Percentiles rank a stretch among this genome's conserved stretches.
Conservation (phyloP, 2,888 invertebrate genomes). For the Dastarcus helophoroides region DNA sequence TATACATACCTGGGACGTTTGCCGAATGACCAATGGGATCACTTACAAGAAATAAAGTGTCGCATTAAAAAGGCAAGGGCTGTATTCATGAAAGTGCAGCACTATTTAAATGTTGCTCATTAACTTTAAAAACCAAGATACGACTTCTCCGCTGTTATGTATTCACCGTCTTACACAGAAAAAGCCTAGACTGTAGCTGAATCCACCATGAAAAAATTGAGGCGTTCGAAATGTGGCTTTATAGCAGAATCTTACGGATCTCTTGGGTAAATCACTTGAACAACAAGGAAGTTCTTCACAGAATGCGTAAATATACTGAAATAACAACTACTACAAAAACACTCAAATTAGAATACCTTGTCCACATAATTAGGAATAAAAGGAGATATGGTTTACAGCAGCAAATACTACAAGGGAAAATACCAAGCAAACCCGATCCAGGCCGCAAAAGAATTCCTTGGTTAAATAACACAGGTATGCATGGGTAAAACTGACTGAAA, state of each 20-base stretch:
- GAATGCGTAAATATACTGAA: constrained; percentile 6
- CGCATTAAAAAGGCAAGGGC: too few relatives aligned
- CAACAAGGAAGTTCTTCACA: constrained; percentile 5
- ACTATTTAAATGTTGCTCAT: too few relatives aligned
- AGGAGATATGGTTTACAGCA: constrained; percentile 5
- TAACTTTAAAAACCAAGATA: constrained; percentile 2
- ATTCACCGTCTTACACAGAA: not conserved
- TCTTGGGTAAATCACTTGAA: too few relatives aligned
- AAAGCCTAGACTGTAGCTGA: not conserved
- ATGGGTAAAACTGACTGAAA: too few relatives aligned
- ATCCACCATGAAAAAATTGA: constrained; percentile 4
- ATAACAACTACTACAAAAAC: constrained; percentile 4
- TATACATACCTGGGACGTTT: too few relatives aligned
- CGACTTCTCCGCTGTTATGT: constrained; percentile 6
- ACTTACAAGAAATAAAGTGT: too few relatives aligned
- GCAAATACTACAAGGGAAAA: constrained; percentile 4
- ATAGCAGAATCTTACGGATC: too few relatives aligned
- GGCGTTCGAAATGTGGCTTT: constrained; percentile 5
- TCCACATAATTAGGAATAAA: constrained; percentile 4
- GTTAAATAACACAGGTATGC: constrained; percentile 4
- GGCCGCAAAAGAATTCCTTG: constrained; percentile 5
- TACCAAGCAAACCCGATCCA: not conserved
- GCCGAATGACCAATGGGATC: too few relatives aligned
- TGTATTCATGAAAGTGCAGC: constrained; percentile 3
- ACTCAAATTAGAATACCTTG: constrained; percentile 6